Base-by-base conservation (phyloP, 2,888 invertebrate genomes). In the Tridacna gigas region DNA sequence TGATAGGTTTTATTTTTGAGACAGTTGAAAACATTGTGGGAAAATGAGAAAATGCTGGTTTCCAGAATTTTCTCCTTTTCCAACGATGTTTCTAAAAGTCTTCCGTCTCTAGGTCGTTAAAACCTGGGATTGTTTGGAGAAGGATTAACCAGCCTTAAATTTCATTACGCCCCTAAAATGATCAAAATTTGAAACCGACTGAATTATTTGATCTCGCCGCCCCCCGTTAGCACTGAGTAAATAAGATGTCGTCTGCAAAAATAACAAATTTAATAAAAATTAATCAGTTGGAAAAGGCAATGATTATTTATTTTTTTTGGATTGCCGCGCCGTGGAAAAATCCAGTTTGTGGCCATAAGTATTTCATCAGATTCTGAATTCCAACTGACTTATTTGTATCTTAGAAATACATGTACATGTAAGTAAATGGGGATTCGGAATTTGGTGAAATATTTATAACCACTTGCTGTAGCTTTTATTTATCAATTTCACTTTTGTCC, bases 251-350 rank as follows among this genome's bases (percentile, higher is more conserved):
- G 22, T 48, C 56, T 28, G 18, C 28, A 63, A 65, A 80, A 66
- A 67, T 56, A 26, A 51, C 63, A 66, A 45, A 75, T 74, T 80
- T 60, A 80, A 74, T 75, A 51, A 74, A 80, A 75, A 63, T 51
- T 81, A 81, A 81, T 81, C 81, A 63, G 37, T 63, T 60, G 77
- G 77, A 82, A 82, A 77, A 61, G 20, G 77, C 47, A 37, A 74
- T 82, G 81, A 82, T 82, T 80, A 76, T 9, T 69, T 37, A 37
- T 80, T 60, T 61, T 75, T n/a, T 80, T 74, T 20, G 47, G 3
- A 45, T 37, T 37, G n/a, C 37, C 28, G 47, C 45, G 67, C 45
- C 78, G 60, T 77, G 65, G 22, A 47, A 48, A 66, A 76, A 75
- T 4, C 66, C 37, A 37, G 37, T 37, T 7, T 4, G 7, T 37